Evolutionary conservation across 2,113 vertebrate genomes (phyloP).

Genomic region (Canis aureus): DNA sequence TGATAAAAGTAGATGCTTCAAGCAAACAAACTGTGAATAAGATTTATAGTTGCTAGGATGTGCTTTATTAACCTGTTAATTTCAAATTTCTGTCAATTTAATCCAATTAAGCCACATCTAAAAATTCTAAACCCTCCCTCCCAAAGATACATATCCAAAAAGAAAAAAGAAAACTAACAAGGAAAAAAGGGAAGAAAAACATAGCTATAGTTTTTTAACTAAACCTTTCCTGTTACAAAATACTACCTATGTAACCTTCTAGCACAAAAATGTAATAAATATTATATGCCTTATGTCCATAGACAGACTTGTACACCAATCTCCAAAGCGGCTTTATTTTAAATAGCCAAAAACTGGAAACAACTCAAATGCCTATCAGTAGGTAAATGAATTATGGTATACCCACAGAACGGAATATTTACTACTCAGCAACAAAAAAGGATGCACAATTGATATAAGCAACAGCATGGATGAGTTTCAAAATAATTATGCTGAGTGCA

Average conservation of each 20-base stretch:
- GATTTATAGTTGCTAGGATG: neutral
- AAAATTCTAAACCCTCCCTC: neutral
- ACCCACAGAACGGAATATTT: neutral
- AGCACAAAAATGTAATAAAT: conserved; percentile 23
- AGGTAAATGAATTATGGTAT: neutral
- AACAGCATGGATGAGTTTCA: neutral
- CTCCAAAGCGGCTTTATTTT: neutral
- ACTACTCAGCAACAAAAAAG: neutral
- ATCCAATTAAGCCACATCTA: neutral
- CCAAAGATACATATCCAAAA: neutral
- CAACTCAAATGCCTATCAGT: neutral
- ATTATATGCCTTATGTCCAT: neutral
- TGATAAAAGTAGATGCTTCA: neutral
- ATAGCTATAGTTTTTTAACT: neutral
- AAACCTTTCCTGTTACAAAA: conserved; percentile 23
- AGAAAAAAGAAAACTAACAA: neutral
- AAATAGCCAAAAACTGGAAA: conserved; percentile 39
- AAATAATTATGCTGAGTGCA: conserved; percentile 29
- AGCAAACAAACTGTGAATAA: conserved; percentile 47
- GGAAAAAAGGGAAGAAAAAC: neutral
- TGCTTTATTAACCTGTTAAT: neutral
- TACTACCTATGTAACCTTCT: neutral
- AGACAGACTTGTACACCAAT: neutral
- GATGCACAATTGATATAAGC: neutral
- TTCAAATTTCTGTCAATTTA: conserved; percentile 33